Conservation (phyloP, 2,888 invertebrate species). For the Synanthedon andrenaeformis region DNA sequence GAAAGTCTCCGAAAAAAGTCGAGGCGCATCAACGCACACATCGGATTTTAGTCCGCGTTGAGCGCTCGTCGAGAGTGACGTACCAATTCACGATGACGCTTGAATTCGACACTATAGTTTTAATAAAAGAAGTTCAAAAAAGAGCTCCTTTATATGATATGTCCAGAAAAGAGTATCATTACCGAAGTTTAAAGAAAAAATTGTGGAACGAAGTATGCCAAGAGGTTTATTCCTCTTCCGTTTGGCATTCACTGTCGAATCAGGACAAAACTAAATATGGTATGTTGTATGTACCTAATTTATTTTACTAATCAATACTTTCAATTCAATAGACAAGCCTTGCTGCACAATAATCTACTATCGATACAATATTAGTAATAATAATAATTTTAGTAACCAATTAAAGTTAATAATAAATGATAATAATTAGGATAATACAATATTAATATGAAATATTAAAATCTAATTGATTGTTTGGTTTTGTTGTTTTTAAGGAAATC, state of each 20-base stretch:
- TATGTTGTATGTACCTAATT: slow-evolving; percentile 1
- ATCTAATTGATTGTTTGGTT: too few relatives aligned
- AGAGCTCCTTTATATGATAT: slow-evolving; percentile 1
- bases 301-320: too few relatives aligned
- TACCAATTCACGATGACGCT: slow-evolving; percentile 1
- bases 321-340: too few relatives aligned
- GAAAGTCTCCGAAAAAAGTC: not conserved
- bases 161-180: slow-evolving; percentile 2
- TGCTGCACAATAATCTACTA: too few relatives aligned
- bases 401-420: too few relatives aligned
- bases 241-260: slow-evolving; percentile 2
- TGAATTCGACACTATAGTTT: not conserved
- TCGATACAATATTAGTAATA: too few relatives aligned
- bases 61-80: slow-evolving; percentile 1
- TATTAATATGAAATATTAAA: too few relatives aligned
- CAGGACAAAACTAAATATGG: slow-evolving; percentile 1
- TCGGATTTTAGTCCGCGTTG: slow-evolving; percentile 3
- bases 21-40: slow-evolving; percentile 1
- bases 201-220: slow-evolving; percentile 2
- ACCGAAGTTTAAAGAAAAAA: slow-evolving; percentile 1
- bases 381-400: too few relatives aligned
- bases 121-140: slow-evolving; percentile 1
- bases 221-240: slow-evolving; percentile 2
- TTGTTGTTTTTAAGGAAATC: too few relatives aligned
- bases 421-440: too few relatives aligned